A percentile compares a stretch with the other conserved stretches of the same genome.
These are phyloP conservation scores for Pachyramphus minor DNA, from an alignment of 2,113 vertebrate species.

Conservation along the genomic window DNA sequence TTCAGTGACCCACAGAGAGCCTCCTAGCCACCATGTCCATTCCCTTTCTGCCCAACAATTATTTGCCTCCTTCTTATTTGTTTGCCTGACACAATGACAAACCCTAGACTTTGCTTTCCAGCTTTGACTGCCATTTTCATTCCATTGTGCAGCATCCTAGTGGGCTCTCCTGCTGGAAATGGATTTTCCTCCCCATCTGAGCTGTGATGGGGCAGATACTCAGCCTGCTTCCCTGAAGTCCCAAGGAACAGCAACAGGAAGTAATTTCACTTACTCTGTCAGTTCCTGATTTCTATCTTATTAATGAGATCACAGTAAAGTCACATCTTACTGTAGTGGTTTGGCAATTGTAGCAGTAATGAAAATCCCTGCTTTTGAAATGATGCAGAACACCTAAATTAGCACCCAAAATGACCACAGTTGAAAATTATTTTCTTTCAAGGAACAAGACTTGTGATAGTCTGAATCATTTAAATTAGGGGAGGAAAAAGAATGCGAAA, in stretches of 20 bases:
- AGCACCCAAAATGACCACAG: background rate
- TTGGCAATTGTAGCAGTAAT: background rate
- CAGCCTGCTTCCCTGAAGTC: background rate
- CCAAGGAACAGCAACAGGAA: background rate
- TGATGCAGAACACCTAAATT: background rate
- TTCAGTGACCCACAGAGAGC: background rate
- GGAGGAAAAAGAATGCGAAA: background rate
- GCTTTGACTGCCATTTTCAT: background rate
- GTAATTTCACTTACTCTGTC: background rate
- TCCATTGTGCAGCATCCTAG: background rate
- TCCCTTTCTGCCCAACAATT: background rate
- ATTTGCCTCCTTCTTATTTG: background rate
- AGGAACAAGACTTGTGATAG: background rate
- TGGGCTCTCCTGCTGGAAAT: background rate
- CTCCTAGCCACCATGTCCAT: fast-evolving
- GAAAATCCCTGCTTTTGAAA: background rate
- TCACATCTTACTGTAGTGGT: background rate
- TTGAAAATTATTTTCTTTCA: background rate
- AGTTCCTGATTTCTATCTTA: background rate
- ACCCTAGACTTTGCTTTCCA: background rate
- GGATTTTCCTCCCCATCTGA: background rate
- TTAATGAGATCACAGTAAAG: background rate
- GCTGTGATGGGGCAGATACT: background rate
- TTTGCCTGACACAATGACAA: background rate
- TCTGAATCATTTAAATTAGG: background rate